Evolutionary conservation across 2,113 vertebrate species (phyloP), one percentile per base, ranked within the genome.

Genomic region (Vulpes lagopus): DNA sequence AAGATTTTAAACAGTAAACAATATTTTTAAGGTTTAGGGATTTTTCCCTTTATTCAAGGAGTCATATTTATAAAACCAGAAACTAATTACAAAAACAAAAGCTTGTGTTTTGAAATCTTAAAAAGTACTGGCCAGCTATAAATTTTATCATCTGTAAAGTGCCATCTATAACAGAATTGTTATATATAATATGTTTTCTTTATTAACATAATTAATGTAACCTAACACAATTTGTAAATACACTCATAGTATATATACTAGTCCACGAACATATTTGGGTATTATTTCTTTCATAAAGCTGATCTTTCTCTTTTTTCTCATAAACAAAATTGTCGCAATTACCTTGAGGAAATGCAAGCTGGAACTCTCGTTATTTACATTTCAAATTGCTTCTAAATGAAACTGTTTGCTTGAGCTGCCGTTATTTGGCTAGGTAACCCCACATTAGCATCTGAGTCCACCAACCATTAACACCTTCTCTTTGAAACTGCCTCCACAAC

Each of bases 21-120:
- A 38, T 79, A 90, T 23, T 27, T 82, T 96, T 80, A 53, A 84
- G 64, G 22, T 94, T 43, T 73, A 57, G 27, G 2, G 12, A 5
- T 60, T 55, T 86, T 78, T 67, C 4, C n/a, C 55, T 89, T 91
- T 84, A 84, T 25, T 71, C 55, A 84, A 10, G 10, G 25, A 67
- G 15, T 91, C 51, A 84, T 19, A 20, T 86, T 92, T 96, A 82
- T 17, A 89, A 83, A 93, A 94, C 87, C 59, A 82, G 27, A 95
- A 95, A 94, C 9, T 43, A 12, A 67, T 60, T 87, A 76, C 2
- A 92, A 93, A 96, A 95, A 57, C 32, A 67, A 92, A 69, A 83
- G 27, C 30, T 14, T 89, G 3, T 49, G 19, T 57, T 94, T 30
- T 73, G 32, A 93, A 91, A 91, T 79, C 60, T 93, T 85, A 84